Base-by-base conservation (phyloP, 2,888 invertebrate genomes). In the Galerucella nymphaeae region DNA sequence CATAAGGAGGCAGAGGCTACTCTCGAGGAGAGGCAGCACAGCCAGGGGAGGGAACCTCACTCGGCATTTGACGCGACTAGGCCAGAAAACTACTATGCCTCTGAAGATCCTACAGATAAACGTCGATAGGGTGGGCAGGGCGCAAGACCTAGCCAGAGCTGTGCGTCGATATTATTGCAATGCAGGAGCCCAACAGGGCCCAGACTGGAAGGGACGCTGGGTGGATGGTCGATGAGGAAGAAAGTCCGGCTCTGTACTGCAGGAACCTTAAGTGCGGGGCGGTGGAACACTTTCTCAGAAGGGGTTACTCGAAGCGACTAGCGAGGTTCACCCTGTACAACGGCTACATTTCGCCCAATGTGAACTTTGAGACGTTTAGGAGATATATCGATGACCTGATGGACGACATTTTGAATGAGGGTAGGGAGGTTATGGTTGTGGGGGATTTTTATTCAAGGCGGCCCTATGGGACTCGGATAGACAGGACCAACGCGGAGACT, bases 91-190 rank as follows among this genome's bases (percentile, higher is more conserved):
- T n/a, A 57, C 20, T 57, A 57, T 57, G 20, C 6, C 9, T 8
- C 11, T 63, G 48, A 61, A 16, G n/a, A 45, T 67, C n/a, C 41
- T 67, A 42, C 67, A 67, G 45, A 57, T 48, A 67, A 67, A 67
- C 48, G 16, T 67, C 13, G 67, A 45, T 10, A 67, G 48, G 48
- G 23, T 20, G 13, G 42, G 38, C 13, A n/a, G 10, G 9, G 59
- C 50, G 16, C 67, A 59, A 0, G 67, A 67, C 30, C 18, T 59
- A 45, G 45, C n/a, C 2, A 58, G 16, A 59, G 41, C 13, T 13
- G 23, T 9, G 50, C 30, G 23, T 59, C 1, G 67, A 67, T 30
- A 41, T 67, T 20, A 63, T 63, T 18, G 18, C 61, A 48, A 20
- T 61, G 30, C 66, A 66, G 45, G 66, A 58, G 10, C 57, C 66